Conservation (phyloP, 2,888 invertebrate genomes). For the Drosophila hawaiiensis region DNA sequence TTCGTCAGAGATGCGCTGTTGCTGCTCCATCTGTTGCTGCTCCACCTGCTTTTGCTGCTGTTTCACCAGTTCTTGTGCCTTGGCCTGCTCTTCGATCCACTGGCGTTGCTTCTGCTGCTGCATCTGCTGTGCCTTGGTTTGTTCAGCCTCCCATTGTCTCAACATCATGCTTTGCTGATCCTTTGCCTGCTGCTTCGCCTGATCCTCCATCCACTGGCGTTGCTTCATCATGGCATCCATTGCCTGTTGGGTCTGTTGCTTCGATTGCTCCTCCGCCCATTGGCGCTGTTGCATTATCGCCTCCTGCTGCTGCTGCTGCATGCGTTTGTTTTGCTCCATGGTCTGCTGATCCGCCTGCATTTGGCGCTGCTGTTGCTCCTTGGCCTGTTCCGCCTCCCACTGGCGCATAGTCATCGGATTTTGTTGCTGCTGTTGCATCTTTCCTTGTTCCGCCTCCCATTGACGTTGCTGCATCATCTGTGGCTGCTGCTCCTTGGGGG, state of each 20-base stretch:
- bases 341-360: conserved; percentile 11
- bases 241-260: conserved; percentile 13
- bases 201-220: conserved; percentile 27
- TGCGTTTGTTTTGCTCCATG: conserved; percentile 13
- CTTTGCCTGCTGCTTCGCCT: conserved; percentile 18
- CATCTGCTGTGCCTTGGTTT: conserved; percentile 12
- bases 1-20: conserved; percentile 30
- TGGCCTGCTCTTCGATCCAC: conserved; percentile 4
- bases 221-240: conserved; percentile 2
- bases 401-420: conserved; percentile 22
- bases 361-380: conserved; percentile 8
- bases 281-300: conserved; percentile 29
- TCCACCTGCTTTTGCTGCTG: not conserved
- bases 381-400: conserved; percentile 7
- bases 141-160: conserved; percentile 11
- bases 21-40: conserved; percentile 13
- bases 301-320: conserved; percentile 12
- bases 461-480: conserved; percentile 1
- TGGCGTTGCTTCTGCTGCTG: conserved; percentile 9
- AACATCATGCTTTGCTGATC: conserved; percentile 24
- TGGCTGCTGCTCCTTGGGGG: too few relatives aligned
- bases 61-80: conserved; percentile 5
- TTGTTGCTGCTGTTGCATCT: conserved; percentile 12
- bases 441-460: conserved; percentile 7
- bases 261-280: conserved; percentile 37